These are phyloP conservation scores for Paracanthobrama guichenoti DNA, from an alignment of 2,113 vertebrate genomes.

Conservation along the genomic window DNA sequence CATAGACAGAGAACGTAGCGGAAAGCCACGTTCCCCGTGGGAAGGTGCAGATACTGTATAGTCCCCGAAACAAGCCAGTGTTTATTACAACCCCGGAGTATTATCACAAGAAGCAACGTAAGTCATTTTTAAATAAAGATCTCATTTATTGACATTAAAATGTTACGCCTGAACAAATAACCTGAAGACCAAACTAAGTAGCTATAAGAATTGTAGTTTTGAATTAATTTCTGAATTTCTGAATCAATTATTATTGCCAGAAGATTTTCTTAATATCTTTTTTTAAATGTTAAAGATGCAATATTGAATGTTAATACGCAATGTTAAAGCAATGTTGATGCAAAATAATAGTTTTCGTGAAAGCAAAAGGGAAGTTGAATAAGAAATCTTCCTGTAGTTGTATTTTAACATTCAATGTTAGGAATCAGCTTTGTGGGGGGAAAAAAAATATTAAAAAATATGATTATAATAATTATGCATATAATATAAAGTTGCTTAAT, in stretches of 20 bases:
- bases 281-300: background rate
- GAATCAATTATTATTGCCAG: background rate
- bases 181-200: no score
- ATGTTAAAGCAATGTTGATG: background rate
- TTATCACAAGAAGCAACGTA: constrained; percentile 29
- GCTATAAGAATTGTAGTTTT: background rate
- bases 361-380: background rate
- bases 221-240: background rate
- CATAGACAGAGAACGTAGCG: background rate
- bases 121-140: background rate
- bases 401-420: background rate
- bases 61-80: background rate
- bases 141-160: background rate
- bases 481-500: background rate
- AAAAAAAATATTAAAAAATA: no score
- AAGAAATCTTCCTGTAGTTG: constrained; percentile 8
- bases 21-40: background rate
- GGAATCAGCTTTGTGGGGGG: background rate
- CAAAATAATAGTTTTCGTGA: background rate
- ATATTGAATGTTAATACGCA: no score
- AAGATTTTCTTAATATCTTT: background rate
- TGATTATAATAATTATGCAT: no score
- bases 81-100: constrained; percentile 2
- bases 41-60: background rate
- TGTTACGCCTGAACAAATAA: background rate